Conservation (phyloP, 2,888 invertebrate genomes). For the Myopa tessellatipennis region DNA sequence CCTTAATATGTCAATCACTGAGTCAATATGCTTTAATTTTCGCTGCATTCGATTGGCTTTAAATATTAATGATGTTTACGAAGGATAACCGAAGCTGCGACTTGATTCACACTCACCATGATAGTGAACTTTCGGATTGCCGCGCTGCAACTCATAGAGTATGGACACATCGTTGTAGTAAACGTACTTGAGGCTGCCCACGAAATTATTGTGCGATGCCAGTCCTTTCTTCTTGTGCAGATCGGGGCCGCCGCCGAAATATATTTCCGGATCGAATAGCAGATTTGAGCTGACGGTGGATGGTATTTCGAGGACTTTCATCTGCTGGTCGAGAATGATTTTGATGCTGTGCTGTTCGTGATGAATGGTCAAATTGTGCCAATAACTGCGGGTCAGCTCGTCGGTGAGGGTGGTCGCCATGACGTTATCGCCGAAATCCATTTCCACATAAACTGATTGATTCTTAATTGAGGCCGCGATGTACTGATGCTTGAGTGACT, state of each 20-base stretch:
- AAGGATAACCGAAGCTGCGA: no score
- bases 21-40: no score
- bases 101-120: conserved; percentile 69
- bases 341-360: conserved; percentile 80
- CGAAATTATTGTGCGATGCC: conserved; percentile 85
- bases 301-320: conserved; percentile 77
- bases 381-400: conserved; percentile 79
- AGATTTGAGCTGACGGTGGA: conserved; percentile 73
- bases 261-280: conserved; percentile 93
- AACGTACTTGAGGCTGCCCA: conserved; percentile 90
- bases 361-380: conserved; percentile 91
- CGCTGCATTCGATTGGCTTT: no score
- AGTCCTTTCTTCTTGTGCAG: conserved; percentile 84
- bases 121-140: conserved; percentile 87
- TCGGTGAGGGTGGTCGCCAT: conserved; percentile 77
- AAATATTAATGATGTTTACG: no score
- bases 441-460: conserved; percentile 84
- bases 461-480: conserved; percentile 88
- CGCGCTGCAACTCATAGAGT: conserved; percentile 85
- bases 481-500: conserved; percentile 86
- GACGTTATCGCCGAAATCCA: conserved; percentile 87
- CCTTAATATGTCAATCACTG: no score
- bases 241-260: conserved; percentile 90
- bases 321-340: conserved; percentile 81
- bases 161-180: conserved; percentile 94